Evolutionary conservation across 1,140 invertebrate genomes (phyloP).

Genomic region (Chlorops oryzae): DNA sequence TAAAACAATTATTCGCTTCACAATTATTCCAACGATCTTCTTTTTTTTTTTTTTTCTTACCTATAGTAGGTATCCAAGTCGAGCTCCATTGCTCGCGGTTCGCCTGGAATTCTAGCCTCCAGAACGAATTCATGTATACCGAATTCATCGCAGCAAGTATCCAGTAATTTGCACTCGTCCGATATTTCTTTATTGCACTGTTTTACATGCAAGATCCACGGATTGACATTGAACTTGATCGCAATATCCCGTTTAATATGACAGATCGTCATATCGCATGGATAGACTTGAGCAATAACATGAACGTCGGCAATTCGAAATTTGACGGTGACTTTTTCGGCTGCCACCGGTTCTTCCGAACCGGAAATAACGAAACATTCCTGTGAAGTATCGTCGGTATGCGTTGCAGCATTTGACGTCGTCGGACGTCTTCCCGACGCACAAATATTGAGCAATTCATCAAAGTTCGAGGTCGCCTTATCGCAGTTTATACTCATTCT

Average conservation of each 20-base stretch:
- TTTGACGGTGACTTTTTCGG: constrained; percentile 41
- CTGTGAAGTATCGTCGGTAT: no score
- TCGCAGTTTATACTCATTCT: no score
- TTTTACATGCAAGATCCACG: constrained; percentile 21
- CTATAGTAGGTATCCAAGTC: constrained; percentile 39
- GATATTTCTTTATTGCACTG: constrained; percentile 22
- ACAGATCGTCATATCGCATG: constrained; percentile 37
- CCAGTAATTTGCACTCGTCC: constrained; percentile 21
- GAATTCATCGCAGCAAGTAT: constrained; percentile 31
- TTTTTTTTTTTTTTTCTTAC: constrained; percentile 22
- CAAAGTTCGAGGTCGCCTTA: no score
- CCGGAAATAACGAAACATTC: no score
- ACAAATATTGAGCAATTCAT: no score
- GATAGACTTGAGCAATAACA: constrained; percentile 43
- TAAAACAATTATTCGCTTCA: constrained; percentile 10
- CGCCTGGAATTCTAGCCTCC: no score
- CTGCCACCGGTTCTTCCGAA: constrained; percentile 15
- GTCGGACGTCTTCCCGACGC: no score
- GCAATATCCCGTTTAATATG: constrained; percentile 40
- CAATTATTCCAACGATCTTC: background rate
- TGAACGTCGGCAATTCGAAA: constrained; percentile 29
- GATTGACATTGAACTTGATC: constrained; percentile 35
- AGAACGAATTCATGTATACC: constrained; percentile 38
- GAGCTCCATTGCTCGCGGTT: constrained; percentile 15
- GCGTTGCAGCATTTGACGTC: no score